Base-by-base conservation (phyloP, 1,140 invertebrate species). In the Coelopa frigida region DNA sequence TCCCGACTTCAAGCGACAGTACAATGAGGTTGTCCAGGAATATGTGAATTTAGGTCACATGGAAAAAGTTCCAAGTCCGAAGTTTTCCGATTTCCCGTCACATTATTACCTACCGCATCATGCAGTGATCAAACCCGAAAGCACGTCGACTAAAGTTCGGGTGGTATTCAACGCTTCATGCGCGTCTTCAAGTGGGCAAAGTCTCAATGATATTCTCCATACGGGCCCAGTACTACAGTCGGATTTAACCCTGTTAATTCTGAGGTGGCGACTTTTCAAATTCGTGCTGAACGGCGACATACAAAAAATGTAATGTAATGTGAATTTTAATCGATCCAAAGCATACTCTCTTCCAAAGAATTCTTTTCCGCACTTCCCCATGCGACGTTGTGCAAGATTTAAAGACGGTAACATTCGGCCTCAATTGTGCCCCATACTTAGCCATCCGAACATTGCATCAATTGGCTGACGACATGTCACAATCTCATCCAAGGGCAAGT, bases 281-380 rank as follows among this genome's bases (percentile, higher is more conserved):
- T 51, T 52, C 36, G 54, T 58, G 7, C 39, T n/a, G n/a, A n/a
- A n/a, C n/a, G n/a, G n/a, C 66, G 18, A 68, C 43, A 54, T 67
- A n/a, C 43, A 37, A 18, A 55, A 62, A 46, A 67, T 67, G 55
- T 69, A 59, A 46, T 43, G 59, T n/a, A n/a, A n/a, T n/a, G 14
- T 53, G 54, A 40, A 52, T 61, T 10, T 12, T 18, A 14, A 40
- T 71, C 5, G 22, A 54, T 27, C 15, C 44, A 4, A 41, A 54
- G 6, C 50, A 69, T 22, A 27, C 36, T 8, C 43, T n/a, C n/a
- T n/a, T n/a, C n/a, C n/a, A n/a, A 49, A 33, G 57, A 38, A 65
- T 71, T 27, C 36, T 69, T 1, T 70, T 62, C 57, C 43, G 57
- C 29, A 20, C 24, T 2, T 17, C 20, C 27, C 32, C 41, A n/a